These are phyloP conservation scores for Tanypteryx hageni DNA, from an alignment of 2,888 invertebrate species.

Conservation along the genomic window DNA sequence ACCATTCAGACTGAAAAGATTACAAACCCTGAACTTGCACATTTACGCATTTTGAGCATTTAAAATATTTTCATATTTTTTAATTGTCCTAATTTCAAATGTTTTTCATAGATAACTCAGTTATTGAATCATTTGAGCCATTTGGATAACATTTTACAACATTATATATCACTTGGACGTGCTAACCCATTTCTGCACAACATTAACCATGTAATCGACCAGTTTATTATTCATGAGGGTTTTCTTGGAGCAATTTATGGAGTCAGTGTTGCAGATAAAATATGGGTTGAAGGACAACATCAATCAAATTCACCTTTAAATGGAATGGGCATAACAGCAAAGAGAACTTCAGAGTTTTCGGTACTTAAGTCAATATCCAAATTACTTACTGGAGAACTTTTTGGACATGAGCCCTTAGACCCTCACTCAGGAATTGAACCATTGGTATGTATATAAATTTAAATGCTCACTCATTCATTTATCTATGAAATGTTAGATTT, in stretches of 20 bases:
- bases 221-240: constrained; percentile 53
- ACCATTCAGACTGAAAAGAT: too few relatives aligned
- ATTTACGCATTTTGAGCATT: too few relatives aligned
- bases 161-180: constrained; percentile 45
- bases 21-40: too few relatives aligned
- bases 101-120: neutral
- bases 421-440: constrained; percentile 41
- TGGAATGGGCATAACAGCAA: neutral
- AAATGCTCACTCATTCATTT: too few relatives aligned
- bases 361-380: neutral
- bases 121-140: constrained; percentile 41
- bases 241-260: constrained; percentile 40
- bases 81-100: neutral
- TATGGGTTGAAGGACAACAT: neutral
- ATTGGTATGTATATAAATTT: constrained; percentile 5
- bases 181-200: constrained; percentile 26
- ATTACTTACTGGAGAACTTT: constrained; percentile 43
- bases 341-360: neutral
- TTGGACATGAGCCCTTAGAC: constrained; percentile 36
- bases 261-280: neutral
- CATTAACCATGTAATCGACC: constrained; percentile 30
- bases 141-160: constrained; percentile 49
- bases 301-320: neutral
- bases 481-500: too few relatives aligned
- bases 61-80: too few relatives aligned